Base-by-base conservation (phyloP, 2,888 invertebrate genomes). In the Trilocha varians region DNA sequence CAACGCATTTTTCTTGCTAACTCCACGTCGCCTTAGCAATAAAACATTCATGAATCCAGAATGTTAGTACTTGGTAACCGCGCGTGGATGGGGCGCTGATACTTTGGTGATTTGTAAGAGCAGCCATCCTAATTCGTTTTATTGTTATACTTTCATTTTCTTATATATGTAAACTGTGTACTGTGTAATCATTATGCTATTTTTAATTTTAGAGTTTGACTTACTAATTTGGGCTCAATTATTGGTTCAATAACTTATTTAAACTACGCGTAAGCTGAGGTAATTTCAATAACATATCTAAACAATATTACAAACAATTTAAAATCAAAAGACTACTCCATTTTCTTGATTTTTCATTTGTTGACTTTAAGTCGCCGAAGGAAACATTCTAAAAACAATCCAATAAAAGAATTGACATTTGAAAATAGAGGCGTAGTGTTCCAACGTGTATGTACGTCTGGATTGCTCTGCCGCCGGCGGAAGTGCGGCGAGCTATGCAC, bases 41-140 rank as follows among this genome's bases (percentile, higher is more conserved):
- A 79, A 80, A 82, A 77, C 78, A 80, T 79, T 80, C 78, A 78
- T 76, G 79, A 78, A 77, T 76, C 70, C 73, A 67, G 67, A 73
- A 75, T 72, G 71, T 67, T 70, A 66, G 72, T 67, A 64, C 73
- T 71, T 64, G 69, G 71, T 68, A 64, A 61, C 58, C 61, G 62
- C 54, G 59, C 66, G 62, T 62, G 60, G 66, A 68, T 64, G 59
- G 60, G 59, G 59, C 57, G 57, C 58, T 59, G 63, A 60, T 62
- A 59, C 58, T 57, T 66, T 59, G 51, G 49, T 62, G 63, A 65
- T 64, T 61, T 59, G 58, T 57, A 58, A 61, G 57, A 57, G 50
- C 11, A 58, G 60, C 57, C 48, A 55, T 55, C 59, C 60, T 51
- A 53, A 62, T 53, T 48, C 53, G 47, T 55, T 57, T 61, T 66